phyloP scores from a whole-genome alignment of 2,888 invertebrate genomes.

The Pimpla rufipes region DNA sequence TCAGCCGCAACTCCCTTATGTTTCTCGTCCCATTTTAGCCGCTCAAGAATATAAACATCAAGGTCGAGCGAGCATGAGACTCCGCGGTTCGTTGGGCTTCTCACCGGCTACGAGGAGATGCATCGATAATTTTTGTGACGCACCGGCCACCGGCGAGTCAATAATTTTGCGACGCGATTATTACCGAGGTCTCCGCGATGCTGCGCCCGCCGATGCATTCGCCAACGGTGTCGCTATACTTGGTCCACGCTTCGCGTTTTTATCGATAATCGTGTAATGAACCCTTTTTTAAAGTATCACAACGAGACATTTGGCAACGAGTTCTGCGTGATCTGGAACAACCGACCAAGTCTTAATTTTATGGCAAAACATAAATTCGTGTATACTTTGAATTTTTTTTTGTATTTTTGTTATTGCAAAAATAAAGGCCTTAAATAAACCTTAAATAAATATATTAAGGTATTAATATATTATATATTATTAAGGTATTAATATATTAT shows the following conservation, averaged over 20 bases:
- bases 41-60: not conserved
- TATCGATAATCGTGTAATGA: not conserved
- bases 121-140: constrained; percentile 16
- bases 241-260: not conserved
- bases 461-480: no score
- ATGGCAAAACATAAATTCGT: no score
- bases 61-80: not conserved
- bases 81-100: constrained; percentile 1
- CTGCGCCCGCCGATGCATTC: not conserved
- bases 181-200: not conserved
- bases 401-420: no score
- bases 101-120: not conserved
- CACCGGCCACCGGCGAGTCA: not conserved
- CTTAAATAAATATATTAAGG: no score
- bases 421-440: no score
- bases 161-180: constrained; percentile 4
- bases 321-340: no score
- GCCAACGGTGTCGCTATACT: not conserved
- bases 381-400: no score
- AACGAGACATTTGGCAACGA: not conserved
- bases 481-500: no score
- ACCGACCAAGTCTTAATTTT: no score
- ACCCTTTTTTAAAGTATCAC: not conserved
- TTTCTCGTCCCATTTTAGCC: constrained; percentile 14
- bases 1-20: constrained; percentile 4